Percentiles rank a stretch among this genome's conserved stretches.
Conservation (phyloP, 2,888 invertebrate species). For the Drosophila mulleri region DNA sequence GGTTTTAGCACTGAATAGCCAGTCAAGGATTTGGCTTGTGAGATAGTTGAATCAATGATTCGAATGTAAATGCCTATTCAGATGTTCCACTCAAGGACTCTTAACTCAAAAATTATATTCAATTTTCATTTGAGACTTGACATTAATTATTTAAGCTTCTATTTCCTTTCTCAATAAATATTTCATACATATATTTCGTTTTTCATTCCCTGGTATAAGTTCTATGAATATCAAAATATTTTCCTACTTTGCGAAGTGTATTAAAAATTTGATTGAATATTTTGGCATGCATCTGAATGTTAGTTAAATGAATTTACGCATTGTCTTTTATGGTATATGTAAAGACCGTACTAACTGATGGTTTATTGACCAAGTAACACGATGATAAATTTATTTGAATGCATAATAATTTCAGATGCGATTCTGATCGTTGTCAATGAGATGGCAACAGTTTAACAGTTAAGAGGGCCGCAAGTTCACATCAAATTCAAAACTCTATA, state of each 20-base stretch:
- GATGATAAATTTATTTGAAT: constrained; percentile 34
- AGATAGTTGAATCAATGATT: neutral
- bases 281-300: constrained; percentile 21
- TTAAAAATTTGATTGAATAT: constrained; percentile 2
- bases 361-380: constrained; percentile 41
- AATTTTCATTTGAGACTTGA: neutral
- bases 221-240: too few species aligned
- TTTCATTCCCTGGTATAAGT: too few species aligned
- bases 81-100: neutral
- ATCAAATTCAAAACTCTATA: constrained; percentile 41
- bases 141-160: neutral
- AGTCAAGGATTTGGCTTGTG: neutral
- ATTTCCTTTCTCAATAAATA: too few species aligned
- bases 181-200: too few species aligned
- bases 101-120: too few species aligned
- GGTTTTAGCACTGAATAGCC: neutral
- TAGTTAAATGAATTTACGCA: constrained; percentile 51
- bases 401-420: constrained; percentile 29
- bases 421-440: constrained; percentile 9
- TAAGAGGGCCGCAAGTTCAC: constrained; percentile 41
- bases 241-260: constrained; percentile 19
- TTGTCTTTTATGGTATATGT: constrained; percentile 57
- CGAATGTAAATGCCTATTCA: too few species aligned
- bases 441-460: constrained; percentile 3
- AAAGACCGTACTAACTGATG: constrained; percentile 40